Evolutionary conservation across 2,797 vertebrate genomes (phyloP).

Genomic region (Mustela erminea): DNA sequence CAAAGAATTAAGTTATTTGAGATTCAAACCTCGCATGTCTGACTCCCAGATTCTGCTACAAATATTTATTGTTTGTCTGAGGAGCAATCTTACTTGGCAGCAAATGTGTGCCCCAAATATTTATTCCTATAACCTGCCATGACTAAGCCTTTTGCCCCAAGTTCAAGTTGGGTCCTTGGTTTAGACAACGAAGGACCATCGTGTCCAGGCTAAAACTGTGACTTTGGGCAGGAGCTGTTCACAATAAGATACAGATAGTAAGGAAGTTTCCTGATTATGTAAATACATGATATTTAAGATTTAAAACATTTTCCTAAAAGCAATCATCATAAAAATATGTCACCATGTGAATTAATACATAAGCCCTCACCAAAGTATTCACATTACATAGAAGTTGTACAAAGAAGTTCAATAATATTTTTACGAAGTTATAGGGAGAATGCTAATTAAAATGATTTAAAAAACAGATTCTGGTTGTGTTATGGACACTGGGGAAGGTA

Average conservation of each 20-base stretch:
- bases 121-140: neutral
- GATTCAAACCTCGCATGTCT: neutral
- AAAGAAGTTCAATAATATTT: neutral
- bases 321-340: neutral
- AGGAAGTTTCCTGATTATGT: neutral
- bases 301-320: slow-evolving; percentile 20
- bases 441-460: neutral
- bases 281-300: neutral
- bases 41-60: neutral
- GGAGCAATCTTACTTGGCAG: neutral
- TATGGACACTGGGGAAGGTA: too few relatives aligned
- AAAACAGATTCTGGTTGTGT: neutral
- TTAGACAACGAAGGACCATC: neutral
- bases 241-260: neutral
- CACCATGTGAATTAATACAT: neutral
- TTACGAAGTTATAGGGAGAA: neutral
- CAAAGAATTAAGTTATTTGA: neutral
- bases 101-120: neutral
- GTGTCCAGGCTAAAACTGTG: neutral
- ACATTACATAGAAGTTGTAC: neutral
- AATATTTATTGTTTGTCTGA: neutral
- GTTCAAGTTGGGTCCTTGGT: neutral
- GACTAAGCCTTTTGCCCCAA: neutral
- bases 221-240: neutral
- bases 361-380: neutral